phyloP scores from a whole-genome alignment of 30 jellyfish, hydroid and myxozoan genomes.

The Pelagia noctiluca region DNA sequence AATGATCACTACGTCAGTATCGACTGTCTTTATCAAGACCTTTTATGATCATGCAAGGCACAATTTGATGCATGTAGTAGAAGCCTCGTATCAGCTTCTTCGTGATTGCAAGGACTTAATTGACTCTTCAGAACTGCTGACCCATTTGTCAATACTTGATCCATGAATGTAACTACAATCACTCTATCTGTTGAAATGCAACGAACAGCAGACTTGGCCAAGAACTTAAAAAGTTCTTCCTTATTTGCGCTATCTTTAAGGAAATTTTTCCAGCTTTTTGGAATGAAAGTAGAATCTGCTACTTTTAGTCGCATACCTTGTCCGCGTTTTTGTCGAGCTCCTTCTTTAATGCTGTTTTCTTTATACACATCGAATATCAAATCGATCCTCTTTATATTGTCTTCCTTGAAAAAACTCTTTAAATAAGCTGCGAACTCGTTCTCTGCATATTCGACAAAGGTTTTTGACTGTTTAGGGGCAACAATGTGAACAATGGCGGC shows the following conservation, averaged over 20 bases:
- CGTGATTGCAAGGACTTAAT: no score
- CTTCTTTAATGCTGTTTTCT: no score
- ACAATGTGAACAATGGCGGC: constrained; percentile 29
- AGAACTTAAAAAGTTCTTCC: background rate
- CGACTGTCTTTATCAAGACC: no score
- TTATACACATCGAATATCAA: no score
- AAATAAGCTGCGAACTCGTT: constrained; percentile 1
- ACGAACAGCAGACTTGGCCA: background rate
- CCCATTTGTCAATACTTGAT: no score
- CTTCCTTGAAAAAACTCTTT: background rate
- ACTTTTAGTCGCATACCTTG: no score
- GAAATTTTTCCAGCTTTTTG: no score
- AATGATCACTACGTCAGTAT: background rate
- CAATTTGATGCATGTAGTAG: constrained; percentile 4
- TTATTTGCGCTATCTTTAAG: background rate
- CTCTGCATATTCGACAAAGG: constrained; percentile 2
- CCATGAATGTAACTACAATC: background rate
- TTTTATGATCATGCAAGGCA: background rate
- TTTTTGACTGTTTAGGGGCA: constrained; percentile 3
- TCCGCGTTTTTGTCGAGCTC: no score
- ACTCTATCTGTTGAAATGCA: background rate
- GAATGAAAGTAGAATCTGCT: no score
- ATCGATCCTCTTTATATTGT: no score
- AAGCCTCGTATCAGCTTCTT: no score
- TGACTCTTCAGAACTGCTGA: no score